Base-by-base conservation (phyloP, 2,797 vertebrate genomes). In the Sebastes aleutianus region DNA sequence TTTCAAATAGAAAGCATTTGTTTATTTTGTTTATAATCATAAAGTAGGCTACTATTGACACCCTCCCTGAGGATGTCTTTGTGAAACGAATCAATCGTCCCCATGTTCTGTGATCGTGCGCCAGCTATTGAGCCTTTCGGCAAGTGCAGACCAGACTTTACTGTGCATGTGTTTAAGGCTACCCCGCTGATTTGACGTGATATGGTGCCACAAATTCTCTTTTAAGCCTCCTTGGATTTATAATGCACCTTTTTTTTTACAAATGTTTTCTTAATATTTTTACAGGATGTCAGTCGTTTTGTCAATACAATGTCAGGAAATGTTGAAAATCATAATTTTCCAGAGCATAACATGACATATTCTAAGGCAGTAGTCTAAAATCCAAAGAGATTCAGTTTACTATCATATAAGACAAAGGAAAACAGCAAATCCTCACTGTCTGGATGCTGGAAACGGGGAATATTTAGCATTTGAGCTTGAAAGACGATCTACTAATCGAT, bases 151-250 rank as follows among this genome's bases (percentile, higher is more conserved):
- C 50, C 50, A 53, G 20, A 53, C 20, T n/a, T 53, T 53, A 53
- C 50, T n/a, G 2, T n/a, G 20, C 50, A n/a, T n/a, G 50, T 20
- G 16, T 50, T 50, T 50, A 50, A 50, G 16, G 43, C 43, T 20
- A 50, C 43, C 16, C 6, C 3, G 18, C 0, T 0, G 43, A 50
- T 50, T 0, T 50, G 16, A 50, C 43, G 43, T 0, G 2, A 8
- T 20, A 50, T 8, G 16, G 43, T 50, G 43, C 16, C 18, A 18
- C 16, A 8, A 20, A 20, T 50, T 50, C 47, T 50, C 47, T 50
- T 50, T 50, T 50, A 8, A 50, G 47, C 47, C 47, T 50, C 18
- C 8, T 0, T 54, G 18, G 27, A 63, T 22, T 12, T n/a, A 63
- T 7, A 34, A 61, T 18, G 16, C 58, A 61, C 27, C 8, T 31